phyloP scores from a whole-genome alignment of 2,113 vertebrate species.

The Aspiorhynchus laticeps region DNA sequence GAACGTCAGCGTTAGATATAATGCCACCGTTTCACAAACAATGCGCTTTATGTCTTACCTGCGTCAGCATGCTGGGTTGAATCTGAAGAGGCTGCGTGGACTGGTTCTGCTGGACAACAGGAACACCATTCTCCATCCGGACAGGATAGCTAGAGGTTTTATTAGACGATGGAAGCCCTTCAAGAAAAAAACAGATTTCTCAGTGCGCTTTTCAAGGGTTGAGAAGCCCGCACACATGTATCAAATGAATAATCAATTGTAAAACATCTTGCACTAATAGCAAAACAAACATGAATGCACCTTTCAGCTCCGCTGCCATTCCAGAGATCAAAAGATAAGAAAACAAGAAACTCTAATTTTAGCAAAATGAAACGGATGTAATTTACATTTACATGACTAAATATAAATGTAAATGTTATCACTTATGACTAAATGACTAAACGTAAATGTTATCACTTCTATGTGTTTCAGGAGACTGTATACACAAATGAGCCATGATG shows the following conservation, averaged over 20 bases:
- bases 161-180: constrained; percentile 72
- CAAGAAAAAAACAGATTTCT: not conserved
- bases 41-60: constrained; percentile 77
- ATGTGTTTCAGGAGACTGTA: no score
- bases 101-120: constrained; percentile 94
- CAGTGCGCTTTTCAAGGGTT: not conserved
- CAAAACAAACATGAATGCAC: not conserved
- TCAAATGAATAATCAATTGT: not conserved
- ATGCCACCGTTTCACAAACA: not conserved
- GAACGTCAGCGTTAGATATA: not conserved
- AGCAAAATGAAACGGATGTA: no score
- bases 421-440: no score
- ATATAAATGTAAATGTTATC: no score
- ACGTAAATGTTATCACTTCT: no score
- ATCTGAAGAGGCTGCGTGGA: constrained; percentile 94
- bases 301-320: no score
- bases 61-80: constrained; percentile 93
- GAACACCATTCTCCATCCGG: constrained; percentile 93
- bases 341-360: no score
- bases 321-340: no score
- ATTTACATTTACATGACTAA: no score
- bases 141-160: constrained; percentile 91
- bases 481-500: no score
- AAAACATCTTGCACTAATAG: not conserved
- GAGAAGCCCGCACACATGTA: not conserved